Conservation (phyloP, 2,797 vertebrate species). For the Syngnathus acus region DNA sequence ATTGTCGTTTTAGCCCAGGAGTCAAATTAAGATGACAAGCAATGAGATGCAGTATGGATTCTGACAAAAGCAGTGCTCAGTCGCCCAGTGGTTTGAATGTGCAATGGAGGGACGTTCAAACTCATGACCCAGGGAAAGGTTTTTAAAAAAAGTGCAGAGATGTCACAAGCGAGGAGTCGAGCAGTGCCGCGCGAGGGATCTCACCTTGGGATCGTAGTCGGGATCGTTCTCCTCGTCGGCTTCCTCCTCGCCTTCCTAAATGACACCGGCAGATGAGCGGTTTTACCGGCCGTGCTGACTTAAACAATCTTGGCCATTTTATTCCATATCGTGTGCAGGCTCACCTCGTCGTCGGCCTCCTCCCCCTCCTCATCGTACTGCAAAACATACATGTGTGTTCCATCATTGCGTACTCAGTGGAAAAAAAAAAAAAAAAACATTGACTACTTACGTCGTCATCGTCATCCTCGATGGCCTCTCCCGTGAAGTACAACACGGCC, state of each 20-base stretch:
- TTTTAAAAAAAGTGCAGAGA: conserved; percentile 5
- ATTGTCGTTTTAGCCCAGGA: conserved; percentile 6
- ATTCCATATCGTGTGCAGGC: neutral
- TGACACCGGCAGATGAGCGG: conserved; percentile 5
- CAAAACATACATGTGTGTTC: conserved; percentile 16
- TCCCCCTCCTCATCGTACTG: conserved; percentile 98
- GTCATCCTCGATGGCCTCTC: conserved; percentile 98
- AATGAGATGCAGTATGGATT: conserved; percentile 54
- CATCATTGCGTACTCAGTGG: too few relatives aligned
- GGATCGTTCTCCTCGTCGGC: conserved; percentile 97
- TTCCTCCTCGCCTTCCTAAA: conserved; percentile 95
- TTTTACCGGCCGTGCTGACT: neutral
- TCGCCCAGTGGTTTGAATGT: neutral
- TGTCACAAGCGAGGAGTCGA: conserved; percentile 33
- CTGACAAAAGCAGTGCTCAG: conserved; percentile 38
- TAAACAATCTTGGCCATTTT: neutral
- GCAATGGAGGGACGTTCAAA: neutral
- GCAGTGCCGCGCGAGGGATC: conserved; percentile 44
- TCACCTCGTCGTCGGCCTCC: conserved; percentile 96
- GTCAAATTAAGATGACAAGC: conserved; percentile 13
- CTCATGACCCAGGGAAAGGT: conserved; percentile 4
- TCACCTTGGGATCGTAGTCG: conserved; percentile 94
- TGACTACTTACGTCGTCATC: conserved; percentile 86
- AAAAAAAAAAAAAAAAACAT: too few relatives aligned
- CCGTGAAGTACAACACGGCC: conserved; percentile 96